Conservation (phyloP, 1,140 invertebrate species). For the Drosophila auraria region DNA sequence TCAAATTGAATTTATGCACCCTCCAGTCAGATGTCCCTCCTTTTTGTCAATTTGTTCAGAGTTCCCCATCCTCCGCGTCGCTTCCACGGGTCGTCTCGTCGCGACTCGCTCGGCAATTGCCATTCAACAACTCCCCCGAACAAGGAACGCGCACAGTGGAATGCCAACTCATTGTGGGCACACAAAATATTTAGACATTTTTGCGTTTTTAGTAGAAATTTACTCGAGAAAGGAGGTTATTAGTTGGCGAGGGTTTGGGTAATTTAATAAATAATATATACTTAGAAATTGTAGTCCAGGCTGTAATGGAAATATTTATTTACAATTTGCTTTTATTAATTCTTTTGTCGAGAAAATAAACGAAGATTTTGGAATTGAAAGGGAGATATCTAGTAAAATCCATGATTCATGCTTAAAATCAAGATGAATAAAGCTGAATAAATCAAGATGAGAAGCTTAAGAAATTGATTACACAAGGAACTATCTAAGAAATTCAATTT, state of each 20-base stretch:
- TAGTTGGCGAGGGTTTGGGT: not conserved
- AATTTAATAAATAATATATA: not conserved
- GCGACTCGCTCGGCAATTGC: conserved; percentile 37
- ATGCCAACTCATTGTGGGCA: conserved; percentile 30
- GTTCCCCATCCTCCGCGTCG: conserved; percentile 9
- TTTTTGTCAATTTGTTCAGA: conserved; percentile 49
- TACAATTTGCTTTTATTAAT: not conserved
- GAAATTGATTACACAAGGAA: not conserved
- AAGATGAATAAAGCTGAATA: not conserved
- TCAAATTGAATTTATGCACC: conserved; percentile 84
- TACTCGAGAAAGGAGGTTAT: conserved; percentile 7
- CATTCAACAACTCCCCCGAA: conserved; percentile 41
- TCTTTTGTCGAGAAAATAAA: not conserved
- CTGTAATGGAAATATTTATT: not conserved
- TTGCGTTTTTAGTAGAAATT: conserved; percentile 9
- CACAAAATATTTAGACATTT: conserved; percentile 49
- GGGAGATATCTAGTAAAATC: no score
- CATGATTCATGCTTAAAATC: not conserved
- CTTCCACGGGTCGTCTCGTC: conserved; percentile 14
- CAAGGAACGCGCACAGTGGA: conserved; percentile 44
- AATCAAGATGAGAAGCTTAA: not conserved
- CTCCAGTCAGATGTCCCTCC: conserved; percentile 56
- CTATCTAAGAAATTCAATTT: not conserved
- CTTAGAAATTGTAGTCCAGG: no score
- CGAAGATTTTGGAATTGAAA: no score